Conservation (phyloP, 2,113 vertebrate species). For the Psilopogon haemacephalus region DNA sequence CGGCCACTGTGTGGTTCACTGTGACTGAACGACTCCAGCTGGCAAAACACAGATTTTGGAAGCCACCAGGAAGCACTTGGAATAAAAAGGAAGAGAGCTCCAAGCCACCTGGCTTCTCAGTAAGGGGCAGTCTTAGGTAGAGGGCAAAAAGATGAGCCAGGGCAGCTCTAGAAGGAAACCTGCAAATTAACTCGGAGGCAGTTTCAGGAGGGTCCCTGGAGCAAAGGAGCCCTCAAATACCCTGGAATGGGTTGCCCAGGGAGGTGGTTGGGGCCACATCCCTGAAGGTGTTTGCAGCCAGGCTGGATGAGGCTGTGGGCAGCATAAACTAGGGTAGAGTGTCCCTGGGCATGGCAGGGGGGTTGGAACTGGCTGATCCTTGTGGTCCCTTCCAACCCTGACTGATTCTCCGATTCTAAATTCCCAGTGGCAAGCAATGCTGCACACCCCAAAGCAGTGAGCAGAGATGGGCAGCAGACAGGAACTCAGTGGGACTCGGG, state of each 20-base stretch:
- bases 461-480: rapidly evolving
- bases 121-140: neutral
- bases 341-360: too few species aligned
- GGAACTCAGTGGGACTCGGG: rapidly evolving
- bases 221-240: neutral
- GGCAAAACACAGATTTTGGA: neutral
- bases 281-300: too few species aligned
- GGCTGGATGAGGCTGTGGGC: too few species aligned
- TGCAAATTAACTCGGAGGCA: neutral
- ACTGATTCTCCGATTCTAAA: too few species aligned
- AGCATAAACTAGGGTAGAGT: too few species aligned
- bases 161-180: neutral
- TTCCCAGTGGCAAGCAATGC: neutral
- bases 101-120: neutral
- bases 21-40: neutral
- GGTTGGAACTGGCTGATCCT: too few species aligned
- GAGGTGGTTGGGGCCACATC: too few species aligned
- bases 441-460: rapidly evolving
- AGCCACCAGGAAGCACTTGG: neutral
- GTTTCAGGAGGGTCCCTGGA: neutral
- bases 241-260: too few species aligned
- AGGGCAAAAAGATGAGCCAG: neutral
- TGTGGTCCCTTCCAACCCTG: too few species aligned
- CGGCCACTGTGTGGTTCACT: rapidly evolving
- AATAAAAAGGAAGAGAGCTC: neutral